Conservation (phyloP, 2,888 invertebrate genomes). For the Osedax frankpressi region DNA sequence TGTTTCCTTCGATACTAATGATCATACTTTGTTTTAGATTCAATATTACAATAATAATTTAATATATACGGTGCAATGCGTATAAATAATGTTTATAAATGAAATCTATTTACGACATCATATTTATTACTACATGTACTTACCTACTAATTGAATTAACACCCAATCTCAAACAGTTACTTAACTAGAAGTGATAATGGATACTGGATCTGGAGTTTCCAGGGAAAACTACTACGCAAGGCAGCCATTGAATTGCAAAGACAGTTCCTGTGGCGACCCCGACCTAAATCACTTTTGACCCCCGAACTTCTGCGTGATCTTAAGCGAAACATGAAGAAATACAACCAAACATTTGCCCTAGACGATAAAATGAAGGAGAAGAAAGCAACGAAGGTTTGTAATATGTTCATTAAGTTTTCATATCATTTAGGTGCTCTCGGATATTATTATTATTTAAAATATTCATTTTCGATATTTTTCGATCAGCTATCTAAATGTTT, state of each 20-base stretch:
- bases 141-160: no score
- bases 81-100: no score
- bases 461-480: neutral
- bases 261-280: conserved; percentile 86
- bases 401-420: neutral
- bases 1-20: conserved; percentile 57
- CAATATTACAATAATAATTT: neutral
- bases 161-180: no score
- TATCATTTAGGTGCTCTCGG: neutral
- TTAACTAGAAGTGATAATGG: conserved; percentile 57
- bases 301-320: conserved; percentile 77
- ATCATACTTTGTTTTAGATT: neutral
- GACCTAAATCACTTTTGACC: conserved; percentile 70
- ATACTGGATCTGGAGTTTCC: conserved; percentile 96
- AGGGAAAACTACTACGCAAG: conserved; percentile 62
- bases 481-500: neutral
- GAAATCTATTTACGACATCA: no score
- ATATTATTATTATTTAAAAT: neutral
- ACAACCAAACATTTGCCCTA: conserved; percentile 84
- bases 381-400: conserved; percentile 68
- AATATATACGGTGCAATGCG: no score
- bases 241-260: conserved; percentile 83
- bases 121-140: no score
- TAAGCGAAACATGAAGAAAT: conserved; percentile 92
- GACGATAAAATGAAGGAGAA: conserved; percentile 84